Base-by-base conservation (phyloP, 1,140 invertebrate genomes). In the Cepaea nemoralis region DNA sequence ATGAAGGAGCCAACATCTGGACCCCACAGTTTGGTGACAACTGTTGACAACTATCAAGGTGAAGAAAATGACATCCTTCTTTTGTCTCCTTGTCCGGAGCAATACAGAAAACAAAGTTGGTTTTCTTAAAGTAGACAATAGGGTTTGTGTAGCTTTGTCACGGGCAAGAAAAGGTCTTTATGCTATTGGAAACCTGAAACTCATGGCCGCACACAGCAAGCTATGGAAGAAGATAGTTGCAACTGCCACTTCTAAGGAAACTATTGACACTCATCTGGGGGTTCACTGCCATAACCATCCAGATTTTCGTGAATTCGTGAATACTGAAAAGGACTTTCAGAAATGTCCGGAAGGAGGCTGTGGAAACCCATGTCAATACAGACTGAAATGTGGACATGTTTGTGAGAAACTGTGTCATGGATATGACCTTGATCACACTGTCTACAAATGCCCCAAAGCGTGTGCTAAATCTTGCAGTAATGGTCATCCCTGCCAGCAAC, bases 1-100 rank as follows among this genome's bases (percentile, higher is more conserved):
- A 78, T 78, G 76, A 78, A 39, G 22, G 31, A 33, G 22, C n/a
- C 5, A 14, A 8, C 40, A 73, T n/a, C 6, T 66, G 22, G 35
- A n/a, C 39, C 35, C 8, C 12, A 45, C 77, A 24, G 75, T 63
- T 75, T 87, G 74, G 93, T 96, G 31, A 93, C 93, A 42, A 96
- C 0, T 10, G 93, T 97, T 0, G 96, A 97, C 89, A 96, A 95
- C 80, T 89, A 83, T 73, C 87, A 89, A 92, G 96, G 96, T 0
- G 95, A 96, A 88, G 96, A 97, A 90, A 95, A 94, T 50, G 94
- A 96, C 83, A 96, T 97, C 59, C 95, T 97, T 80, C 86, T 97
- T 10, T 87, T 97, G 22, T 97, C 96, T 0, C n/a, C 91, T 97
- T 10, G 96, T 97, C 0, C 92, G 96, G 79, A 96, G 94, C 88